Base-by-base conservation (phyloP, 1,140 invertebrate species). In the Camponotus floridanus region DNA sequence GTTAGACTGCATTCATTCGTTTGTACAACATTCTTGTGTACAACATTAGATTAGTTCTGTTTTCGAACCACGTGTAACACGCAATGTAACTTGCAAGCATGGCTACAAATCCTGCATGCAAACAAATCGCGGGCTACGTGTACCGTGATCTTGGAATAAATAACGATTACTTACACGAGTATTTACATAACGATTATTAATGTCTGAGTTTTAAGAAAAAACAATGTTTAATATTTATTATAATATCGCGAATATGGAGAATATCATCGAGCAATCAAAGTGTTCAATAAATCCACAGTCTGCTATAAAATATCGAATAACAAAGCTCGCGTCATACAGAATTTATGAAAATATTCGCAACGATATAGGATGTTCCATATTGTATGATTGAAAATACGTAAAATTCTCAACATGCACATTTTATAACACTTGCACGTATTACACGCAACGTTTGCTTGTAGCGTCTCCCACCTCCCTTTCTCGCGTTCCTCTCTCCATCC, bases 271-370 rank as follows among this genome's bases (percentile, higher is more conserved):
- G 33, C 11, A 48, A 65, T 65, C 65, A 51, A 48, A 65, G n/a
- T 62, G n/a, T 26, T 76, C 15, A 21, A 62, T 62, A 42, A 76
- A 76, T 76, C 26, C 15, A 57, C 18, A 36, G 4, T 62, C 15
- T 31, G n/a, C 6, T 18, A 21, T 57, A 31, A 64, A 76, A 76
- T 76, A 76, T 67, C 61, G 45, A 36, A 33, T 21, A 67, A 65
- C 76, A 55, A 67, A 65, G 61, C 31, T 51, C 3, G 42, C 61
- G 42, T 39, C 74, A 26, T 33, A n/a, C 8, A 67, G 42, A 79
- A 26, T 79, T 51, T 51, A 79, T 26, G 76, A 67, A 31, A 55
- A 67, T 51, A 55, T 67, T 65, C 62, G 59, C 6, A 31, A 59
- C 55, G 61, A 15, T 45, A n/a, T 39, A 18, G 26, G 15, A 45